Base-by-base conservation (phyloP, 2,113 vertebrate genomes). In the Picathartes gymnocephalus region DNA sequence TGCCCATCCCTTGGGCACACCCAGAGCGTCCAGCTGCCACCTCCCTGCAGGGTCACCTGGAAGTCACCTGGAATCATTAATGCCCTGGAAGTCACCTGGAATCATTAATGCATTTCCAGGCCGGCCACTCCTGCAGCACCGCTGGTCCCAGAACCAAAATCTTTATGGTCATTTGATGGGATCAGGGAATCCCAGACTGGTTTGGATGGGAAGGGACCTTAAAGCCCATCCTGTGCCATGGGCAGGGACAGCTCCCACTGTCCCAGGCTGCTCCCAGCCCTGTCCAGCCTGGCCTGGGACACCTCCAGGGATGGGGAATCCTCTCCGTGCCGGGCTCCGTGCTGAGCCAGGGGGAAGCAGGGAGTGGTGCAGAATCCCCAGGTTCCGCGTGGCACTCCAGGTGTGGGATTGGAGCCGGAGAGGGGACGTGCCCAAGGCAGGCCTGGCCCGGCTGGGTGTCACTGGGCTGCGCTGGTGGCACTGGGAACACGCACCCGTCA, bases 381-480 rank as follows among this genome's bases (percentile, higher is more conserved):
- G 0, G 11, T 16, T 9, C 54, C 5, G 2, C 11, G 0, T 1
- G 17, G 3, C 13, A 2, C 45, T 2, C 4, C 31, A 23, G 1
- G 9, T 25, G 6, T 2, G 5, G 8, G 30, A 3, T 15, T 22
- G 47, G 51, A 28, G 80, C 4, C 80, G 1, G 1, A 0, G 4
- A 44, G 31, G 44, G 1, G 65, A 1, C 4, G 0, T 6, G 42
- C 8, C 69, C 13, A 2, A 10, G 3, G 11, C n/a, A 6, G 4
- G 24, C 2, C 30, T 21, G 86, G 51, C 39, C 60, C 30, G 2
- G 2, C 47, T 47, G 54, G 35, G 20, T 9, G 6, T 19, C 4
- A 4, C 47, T 0, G 56, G 74, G 69, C 86, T 4, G 42, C 4
- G 28, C 1, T 69, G 78, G 62, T 31, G 48, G 16, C 76, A 47